Evolutionary conservation across 2,888 invertebrate species (phyloP).

Genomic region (Leptinotarsa haldemani): DNA sequence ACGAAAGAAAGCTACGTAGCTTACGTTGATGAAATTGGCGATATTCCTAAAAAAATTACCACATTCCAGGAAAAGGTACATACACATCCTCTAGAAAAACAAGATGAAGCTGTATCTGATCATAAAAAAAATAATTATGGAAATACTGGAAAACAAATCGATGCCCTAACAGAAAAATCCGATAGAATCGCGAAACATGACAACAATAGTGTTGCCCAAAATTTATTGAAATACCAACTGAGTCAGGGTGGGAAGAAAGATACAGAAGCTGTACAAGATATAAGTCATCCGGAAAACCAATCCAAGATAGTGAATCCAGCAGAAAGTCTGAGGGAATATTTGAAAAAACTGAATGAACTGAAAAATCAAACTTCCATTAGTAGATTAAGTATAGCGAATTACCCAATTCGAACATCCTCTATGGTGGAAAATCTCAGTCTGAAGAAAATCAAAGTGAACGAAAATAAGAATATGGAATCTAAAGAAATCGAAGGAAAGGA

Average conservation of each 20-base stretch:
- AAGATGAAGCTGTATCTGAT: background rate
- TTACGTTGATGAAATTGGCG: constrained; percentile 1
- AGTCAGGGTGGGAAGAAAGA: background rate
- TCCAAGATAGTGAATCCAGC: background rate
- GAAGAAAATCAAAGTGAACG: constrained; percentile 6
- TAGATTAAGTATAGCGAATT: constrained; percentile 13
- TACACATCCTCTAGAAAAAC: background rate
- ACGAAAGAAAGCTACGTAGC: constrained; percentile 24
- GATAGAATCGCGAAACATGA: no score
- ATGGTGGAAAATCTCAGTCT: constrained; percentile 1
- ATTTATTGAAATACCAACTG: background rate
- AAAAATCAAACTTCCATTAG: constrained; percentile 33
- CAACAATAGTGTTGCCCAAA: background rate
- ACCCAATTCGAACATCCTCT: background rate
- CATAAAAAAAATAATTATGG: background rate
- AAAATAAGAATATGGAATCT: background rate
- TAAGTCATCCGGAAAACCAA: background rate
- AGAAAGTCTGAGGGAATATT: constrained; percentile 28
- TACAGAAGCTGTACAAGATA: background rate
- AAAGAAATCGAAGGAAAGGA: background rate
- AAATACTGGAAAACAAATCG: background rate
- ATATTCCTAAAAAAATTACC: background rate
- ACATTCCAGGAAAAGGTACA: background rate
- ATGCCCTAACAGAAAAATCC: background rate
- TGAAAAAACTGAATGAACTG: constrained; percentile 29